Conservation (phyloP, 1,140 invertebrate species). For the Megathymus violae region DNA sequence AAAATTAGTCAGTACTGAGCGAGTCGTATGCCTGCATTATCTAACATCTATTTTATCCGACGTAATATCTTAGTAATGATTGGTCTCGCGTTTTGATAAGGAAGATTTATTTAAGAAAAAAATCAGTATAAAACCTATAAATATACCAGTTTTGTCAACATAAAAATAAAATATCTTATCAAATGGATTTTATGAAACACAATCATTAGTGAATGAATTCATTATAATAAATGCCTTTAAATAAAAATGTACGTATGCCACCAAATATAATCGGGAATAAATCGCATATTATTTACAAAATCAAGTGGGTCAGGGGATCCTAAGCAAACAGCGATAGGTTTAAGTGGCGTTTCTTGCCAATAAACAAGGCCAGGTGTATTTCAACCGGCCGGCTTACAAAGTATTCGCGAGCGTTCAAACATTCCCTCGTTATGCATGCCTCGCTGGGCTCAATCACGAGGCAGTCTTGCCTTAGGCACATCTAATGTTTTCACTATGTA, state of each 20-base stretch:
- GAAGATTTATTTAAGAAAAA: too few species aligned
- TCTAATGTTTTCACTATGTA: slow-evolving; percentile 79
- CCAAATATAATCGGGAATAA: slow-evolving; percentile 33
- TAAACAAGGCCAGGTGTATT: slow-evolving; percentile 52
- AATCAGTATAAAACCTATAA: too few species aligned
- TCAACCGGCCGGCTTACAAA: slow-evolving; percentile 57
- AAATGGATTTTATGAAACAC: too few species aligned
- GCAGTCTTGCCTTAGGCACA: slow-evolving; percentile 59
- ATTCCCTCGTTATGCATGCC: slow-evolving; percentile 78
- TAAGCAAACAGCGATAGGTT: slow-evolving; percentile 65
- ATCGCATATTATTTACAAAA: slow-evolving; percentile 57
- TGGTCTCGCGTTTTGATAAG: too few species aligned
- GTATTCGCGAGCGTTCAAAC: slow-evolving; percentile 78
- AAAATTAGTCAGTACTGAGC: too few species aligned
- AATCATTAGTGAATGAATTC: too few species aligned
- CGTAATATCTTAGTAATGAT: too few species aligned
- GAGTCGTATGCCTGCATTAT: too few species aligned
- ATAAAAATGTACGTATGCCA: slow-evolving; percentile 12
- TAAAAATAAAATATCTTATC: too few species aligned
- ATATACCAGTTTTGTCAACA: too few species aligned
- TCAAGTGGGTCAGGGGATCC: slow-evolving; percentile 58
- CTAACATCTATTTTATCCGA: too few species aligned
- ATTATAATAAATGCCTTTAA: neutral
- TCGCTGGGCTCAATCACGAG: slow-evolving; percentile 76
- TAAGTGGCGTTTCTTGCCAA: slow-evolving; percentile 53